Evolutionary conservation across 2,113 vertebrate species (phyloP).

Genomic region (Myrmophylax atrothorax): DNA sequence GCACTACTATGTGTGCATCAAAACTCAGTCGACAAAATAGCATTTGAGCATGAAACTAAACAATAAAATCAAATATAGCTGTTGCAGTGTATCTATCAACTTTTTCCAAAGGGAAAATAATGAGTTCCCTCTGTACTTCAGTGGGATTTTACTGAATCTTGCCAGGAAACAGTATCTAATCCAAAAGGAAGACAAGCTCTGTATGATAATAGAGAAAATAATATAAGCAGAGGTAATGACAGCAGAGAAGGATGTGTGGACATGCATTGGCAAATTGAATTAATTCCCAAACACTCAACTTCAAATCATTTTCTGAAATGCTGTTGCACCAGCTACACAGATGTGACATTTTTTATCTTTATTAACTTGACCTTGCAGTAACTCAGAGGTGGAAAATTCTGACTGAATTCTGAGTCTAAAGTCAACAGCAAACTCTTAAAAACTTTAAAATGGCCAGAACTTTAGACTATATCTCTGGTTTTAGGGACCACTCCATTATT

Average conservation of each 20-base stretch:
- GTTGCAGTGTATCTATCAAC: background rate
- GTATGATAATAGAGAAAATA: background rate
- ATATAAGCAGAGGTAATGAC: background rate
- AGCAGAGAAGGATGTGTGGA: slow-evolving; percentile 32
- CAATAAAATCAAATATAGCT: background rate
- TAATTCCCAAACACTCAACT: slow-evolving; percentile 37
- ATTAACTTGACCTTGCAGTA: slow-evolving; percentile 18
- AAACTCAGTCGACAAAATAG: background rate
- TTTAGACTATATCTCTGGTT: background rate
- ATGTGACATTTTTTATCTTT: slow-evolving; percentile 44
- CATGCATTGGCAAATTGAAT: slow-evolving; percentile 36
- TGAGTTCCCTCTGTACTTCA: background rate
- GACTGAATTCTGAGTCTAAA: background rate
- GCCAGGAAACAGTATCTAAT: background rate
- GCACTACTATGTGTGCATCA: background rate
- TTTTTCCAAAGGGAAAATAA: background rate
- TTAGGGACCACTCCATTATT: background rate
- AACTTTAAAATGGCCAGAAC: background rate
- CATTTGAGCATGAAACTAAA: background rate
- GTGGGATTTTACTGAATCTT: background rate
- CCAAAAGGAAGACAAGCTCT: background rate
- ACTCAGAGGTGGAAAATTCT: background rate
- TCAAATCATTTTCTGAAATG: slow-evolving; percentile 28
- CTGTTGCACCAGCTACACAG: background rate
- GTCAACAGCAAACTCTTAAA: background rate